Evolutionary conservation across 2,797 vertebrate genomes (phyloP).

Genomic region (Muraenolepis orangiensis): DNA sequence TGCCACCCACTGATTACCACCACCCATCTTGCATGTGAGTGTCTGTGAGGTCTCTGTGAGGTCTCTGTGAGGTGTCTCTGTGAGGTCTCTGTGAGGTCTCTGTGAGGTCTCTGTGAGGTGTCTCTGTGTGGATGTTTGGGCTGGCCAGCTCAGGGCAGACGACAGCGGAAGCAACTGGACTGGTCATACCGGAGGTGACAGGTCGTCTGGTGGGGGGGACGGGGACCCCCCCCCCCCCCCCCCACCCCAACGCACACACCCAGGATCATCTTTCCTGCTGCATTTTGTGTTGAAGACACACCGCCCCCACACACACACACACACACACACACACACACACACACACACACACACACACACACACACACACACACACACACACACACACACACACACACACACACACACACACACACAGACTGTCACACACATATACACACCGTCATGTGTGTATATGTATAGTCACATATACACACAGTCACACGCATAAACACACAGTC

Average conservation of each 20-base stretch:
- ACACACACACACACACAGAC: slow-evolving; percentile 14
- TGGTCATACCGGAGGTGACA: slow-evolving; percentile 42
- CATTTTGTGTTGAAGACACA: not conserved
- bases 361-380: slow-evolving; percentile 10
- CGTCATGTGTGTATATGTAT: too few relatives aligned
- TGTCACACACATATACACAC: slow-evolving; percentile 9
- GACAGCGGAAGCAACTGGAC: slow-evolving; percentile 39
- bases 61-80: not conserved
- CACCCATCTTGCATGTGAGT: too few relatives aligned
- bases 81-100: too few relatives aligned
- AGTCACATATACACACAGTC: too few relatives aligned
- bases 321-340: slow-evolving; percentile 13
- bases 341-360: slow-evolving; percentile 10
- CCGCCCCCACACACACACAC: slow-evolving; percentile 8
- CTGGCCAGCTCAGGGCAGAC: slow-evolving; percentile 8
- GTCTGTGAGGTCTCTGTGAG: too few relatives aligned
- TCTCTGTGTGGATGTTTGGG: not conserved
- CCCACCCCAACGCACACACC: not conserved
- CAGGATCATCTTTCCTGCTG: not conserved
- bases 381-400: slow-evolving; percentile 11
- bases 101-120: not conserved
- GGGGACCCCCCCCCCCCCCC: slow-evolving; percentile 8
- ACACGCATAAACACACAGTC: slow-evolving; percentile 11
- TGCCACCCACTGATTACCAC: not conserved
- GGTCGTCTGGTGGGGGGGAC: not conserved